Conservation (phyloP, 53 echinoderm and acorn worm species). For the Paracentrotus lividus region DNA sequence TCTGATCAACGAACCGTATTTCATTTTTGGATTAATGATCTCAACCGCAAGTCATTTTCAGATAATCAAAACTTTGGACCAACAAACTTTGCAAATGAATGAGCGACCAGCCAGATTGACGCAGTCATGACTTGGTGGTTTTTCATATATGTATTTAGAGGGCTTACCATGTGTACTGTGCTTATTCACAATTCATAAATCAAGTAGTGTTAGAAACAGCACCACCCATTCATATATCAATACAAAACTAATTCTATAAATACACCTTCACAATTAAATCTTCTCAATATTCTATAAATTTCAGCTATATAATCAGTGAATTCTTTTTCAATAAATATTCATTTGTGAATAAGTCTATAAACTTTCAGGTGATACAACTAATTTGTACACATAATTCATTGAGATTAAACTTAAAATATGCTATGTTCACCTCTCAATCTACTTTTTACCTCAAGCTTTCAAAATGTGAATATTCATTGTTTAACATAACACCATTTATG, state of each 20-base stretch:
- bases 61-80: no score
- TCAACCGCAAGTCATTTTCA: no score
- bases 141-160: no score
- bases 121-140: no score
- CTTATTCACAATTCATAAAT: background rate
- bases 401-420: background rate
- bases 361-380: conserved; percentile 15
- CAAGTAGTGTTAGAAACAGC: background rate
- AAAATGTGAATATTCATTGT: no score
- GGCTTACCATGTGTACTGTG: background rate
- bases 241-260: conserved; percentile 47
- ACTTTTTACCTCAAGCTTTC: no score
- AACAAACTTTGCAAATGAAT: no score
- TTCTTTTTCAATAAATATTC: background rate
- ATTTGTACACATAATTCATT: background rate
- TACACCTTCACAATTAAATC: background rate
- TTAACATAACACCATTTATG: no score
- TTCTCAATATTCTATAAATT: background rate
- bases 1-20: no score
- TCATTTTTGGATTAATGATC: no score
- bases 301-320: background rate
- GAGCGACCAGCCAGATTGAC: no score
- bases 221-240: background rate
- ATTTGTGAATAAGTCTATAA: background rate
- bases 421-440: no score